A percentile compares a stretch with the other conserved stretches of the same genome.
phyloP scores from a whole-genome alignment of 2,113 vertebrate genomes.

The Bujurquina vittata region DNA sequence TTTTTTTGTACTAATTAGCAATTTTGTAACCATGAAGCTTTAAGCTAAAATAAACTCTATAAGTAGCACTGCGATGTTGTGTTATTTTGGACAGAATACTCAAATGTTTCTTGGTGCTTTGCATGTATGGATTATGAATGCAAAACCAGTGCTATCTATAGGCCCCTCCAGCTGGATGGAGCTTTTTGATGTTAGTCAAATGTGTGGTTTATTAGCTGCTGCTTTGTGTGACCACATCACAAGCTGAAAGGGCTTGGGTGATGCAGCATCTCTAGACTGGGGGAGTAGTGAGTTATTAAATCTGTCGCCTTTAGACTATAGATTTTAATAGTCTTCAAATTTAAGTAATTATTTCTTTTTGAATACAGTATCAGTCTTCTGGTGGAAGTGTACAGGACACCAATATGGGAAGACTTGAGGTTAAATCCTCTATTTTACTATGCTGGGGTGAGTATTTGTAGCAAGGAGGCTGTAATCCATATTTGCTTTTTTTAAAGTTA shows the following conservation, averaged over 20 bases:
- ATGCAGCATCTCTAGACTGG: background rate
- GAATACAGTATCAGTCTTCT: background rate
- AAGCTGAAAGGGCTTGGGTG: background rate
- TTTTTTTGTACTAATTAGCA: constrained; percentile 52
- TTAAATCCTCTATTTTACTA: background rate
- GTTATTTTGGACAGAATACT: background rate
- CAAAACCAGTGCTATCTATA: background rate
- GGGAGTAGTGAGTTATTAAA: background rate
- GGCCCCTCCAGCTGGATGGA: background rate
- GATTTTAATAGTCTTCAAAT: background rate
- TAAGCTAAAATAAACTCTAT: constrained; percentile 44
- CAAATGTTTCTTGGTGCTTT: constrained; percentile 9
- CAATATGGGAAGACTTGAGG: constrained; percentile 25
- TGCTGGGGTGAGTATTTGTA: constrained; percentile 41
- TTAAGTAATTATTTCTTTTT: background rate
- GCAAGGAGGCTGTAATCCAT: too few relatives aligned
- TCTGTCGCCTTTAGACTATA: background rate
- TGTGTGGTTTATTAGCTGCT: background rate
- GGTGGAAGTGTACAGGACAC: too few relatives aligned
- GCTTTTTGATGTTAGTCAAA: constrained; percentile 19
- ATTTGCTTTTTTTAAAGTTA: too few relatives aligned
- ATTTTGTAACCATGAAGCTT: constrained; percentile 29
- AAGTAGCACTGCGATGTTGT: background rate
- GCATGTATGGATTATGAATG: constrained; percentile 26
- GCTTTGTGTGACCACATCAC: too few relatives aligned